phyloP scores from a whole-genome alignment of 2,888 invertebrate species.

The Amaurobius ferox region DNA sequence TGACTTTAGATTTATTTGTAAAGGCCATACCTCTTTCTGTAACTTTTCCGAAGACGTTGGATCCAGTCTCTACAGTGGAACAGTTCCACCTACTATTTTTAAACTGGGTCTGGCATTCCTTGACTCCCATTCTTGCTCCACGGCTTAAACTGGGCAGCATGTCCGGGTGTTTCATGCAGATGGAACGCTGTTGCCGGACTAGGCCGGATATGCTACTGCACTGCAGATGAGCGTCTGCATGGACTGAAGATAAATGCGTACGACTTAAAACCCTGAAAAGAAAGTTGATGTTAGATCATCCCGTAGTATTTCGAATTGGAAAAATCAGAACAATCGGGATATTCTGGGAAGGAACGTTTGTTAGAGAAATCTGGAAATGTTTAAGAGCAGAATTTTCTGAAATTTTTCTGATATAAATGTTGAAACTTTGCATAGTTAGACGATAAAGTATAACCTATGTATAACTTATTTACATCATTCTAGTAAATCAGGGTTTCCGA shows the following conservation, averaged over 20 bases:
- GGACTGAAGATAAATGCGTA: not conserved
- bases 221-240: slow-evolving; percentile 63
- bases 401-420: too few relatives aligned
- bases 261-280: not conserved
- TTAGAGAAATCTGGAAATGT: too few relatives aligned
- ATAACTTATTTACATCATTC: too few relatives aligned
- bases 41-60: slow-evolving; percentile 78
- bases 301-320: too few relatives aligned
- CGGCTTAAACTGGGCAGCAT: slow-evolving; percentile 77
- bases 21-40: slow-evolving; percentile 78
- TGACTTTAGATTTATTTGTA: too few relatives aligned
- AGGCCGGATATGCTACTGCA: slow-evolving; percentile 79
- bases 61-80: slow-evolving; percentile 76
- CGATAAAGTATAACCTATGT: too few relatives aligned
- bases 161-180: slow-evolving; percentile 78
- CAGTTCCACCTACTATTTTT: slow-evolving; percentile 78
- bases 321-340: too few relatives aligned
- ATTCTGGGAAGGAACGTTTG: too few relatives aligned
- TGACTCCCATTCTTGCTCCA: slow-evolving; percentile 77
- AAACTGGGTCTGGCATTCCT: slow-evolving; percentile 78
- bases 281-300: not conserved
- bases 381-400: too few relatives aligned
- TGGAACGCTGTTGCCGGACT: slow-evolving; percentile 77
- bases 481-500: too few relatives aligned
- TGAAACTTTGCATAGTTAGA: too few relatives aligned